These are phyloP conservation scores for Adelges cooleyi DNA, from an alignment of 1,140 invertebrate genomes.

Conservation along the genomic window DNA sequence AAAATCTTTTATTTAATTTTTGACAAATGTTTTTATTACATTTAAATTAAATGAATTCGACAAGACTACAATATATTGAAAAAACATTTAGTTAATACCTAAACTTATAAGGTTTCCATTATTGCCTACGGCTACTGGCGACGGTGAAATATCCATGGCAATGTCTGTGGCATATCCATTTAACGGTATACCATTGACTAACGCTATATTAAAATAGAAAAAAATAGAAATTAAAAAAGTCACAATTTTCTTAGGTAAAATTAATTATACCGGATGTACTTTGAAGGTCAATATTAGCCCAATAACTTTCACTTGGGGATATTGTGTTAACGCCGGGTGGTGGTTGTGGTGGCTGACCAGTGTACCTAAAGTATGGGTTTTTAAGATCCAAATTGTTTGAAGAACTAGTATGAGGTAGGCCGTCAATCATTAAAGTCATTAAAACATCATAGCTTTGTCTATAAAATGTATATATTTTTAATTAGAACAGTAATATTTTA, in stretches of 20 bases:
- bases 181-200: constrained; percentile 63
- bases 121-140: neutral
- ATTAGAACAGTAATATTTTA: neutral
- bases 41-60: no score
- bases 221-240: neutral
- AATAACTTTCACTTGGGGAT: constrained; percentile 84
- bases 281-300: constrained; percentile 68
- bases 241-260: constrained; percentile 18
- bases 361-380: constrained; percentile 95
- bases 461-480: constrained; percentile 3
- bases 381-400: constrained; percentile 93
- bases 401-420: constrained; percentile 61
- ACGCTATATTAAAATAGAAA: neutral
- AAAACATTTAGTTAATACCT: no score
- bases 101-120: constrained; percentile 18
- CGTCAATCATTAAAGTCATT: constrained; percentile 83
- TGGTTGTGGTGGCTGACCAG: constrained; percentile 71
- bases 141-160: constrained; percentile 32
- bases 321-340: constrained; percentile 78
- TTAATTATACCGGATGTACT: constrained; percentile 44
- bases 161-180: constrained; percentile 63
- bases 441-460: constrained; percentile 98
- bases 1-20: no score
- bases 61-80: no score
- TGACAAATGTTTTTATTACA: no score